These are phyloP conservation scores for Adelognathus sp. DNA, from an alignment of 2,888 invertebrate genomes.

Conservation along the genomic window DNA sequence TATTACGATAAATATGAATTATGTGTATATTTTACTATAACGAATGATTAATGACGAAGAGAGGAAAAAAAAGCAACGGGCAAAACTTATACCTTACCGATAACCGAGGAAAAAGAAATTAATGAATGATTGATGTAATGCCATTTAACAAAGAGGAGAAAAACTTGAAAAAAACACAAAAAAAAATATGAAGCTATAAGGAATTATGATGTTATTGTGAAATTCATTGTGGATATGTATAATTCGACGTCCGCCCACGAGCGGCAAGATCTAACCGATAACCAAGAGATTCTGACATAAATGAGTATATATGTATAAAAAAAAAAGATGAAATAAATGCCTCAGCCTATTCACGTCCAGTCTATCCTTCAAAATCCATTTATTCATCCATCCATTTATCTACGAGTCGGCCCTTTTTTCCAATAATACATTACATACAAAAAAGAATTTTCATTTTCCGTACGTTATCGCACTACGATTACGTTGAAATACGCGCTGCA, in stretches of 20 bases:
- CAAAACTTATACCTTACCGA: slow-evolving; percentile 54
- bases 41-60: slow-evolving; percentile 64
- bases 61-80: slow-evolving; percentile 39
- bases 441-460: background rate
- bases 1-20: slow-evolving; percentile 73
- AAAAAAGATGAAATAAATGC: too few relatives aligned
- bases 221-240: slow-evolving; percentile 69
- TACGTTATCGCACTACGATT: background rate
- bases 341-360: slow-evolving; percentile 58
- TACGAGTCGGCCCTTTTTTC: too few relatives aligned
- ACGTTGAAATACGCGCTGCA: background rate
- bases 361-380: slow-evolving; percentile 13
- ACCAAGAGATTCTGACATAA: slow-evolving; percentile 60
- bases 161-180: slow-evolving; percentile 49
- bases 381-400: too few relatives aligned
- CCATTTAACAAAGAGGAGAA: slow-evolving; percentile 51
- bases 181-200: slow-evolving; percentile 64
- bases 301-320: slow-evolving; percentile 58
- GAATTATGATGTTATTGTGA: slow-evolving; percentile 70
- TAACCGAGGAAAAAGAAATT: too few relatives aligned
- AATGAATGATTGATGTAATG: slow-evolving; percentile 65
- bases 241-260: slow-evolving; percentile 56
- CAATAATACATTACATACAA: too few relatives aligned
- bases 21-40: slow-evolving; percentile 76
- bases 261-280: slow-evolving; percentile 57